Percentiles rank a stretch among this genome's conserved stretches.
Evolutionary conservation across 2,888 invertebrate genomes (phyloP).

Genomic region (Amblyteles armatorius): DNA sequence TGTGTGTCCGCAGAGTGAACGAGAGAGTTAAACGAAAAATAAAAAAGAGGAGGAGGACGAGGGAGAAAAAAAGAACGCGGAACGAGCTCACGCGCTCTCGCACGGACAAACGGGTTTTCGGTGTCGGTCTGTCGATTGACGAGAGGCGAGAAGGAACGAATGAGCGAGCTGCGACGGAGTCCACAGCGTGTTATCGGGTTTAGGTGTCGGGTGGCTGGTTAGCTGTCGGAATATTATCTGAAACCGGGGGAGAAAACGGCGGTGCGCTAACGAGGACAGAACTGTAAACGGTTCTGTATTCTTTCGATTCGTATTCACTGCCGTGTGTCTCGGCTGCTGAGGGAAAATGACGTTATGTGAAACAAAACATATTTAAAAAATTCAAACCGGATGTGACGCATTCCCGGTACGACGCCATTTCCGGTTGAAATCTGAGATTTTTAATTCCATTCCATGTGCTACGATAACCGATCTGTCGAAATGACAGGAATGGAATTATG

Average conservation of each 20-base stretch:
- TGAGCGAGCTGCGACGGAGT: slow-evolving; percentile 36
- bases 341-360: not conserved
- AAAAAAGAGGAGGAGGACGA: slow-evolving; percentile 16
- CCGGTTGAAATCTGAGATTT: not conserved
- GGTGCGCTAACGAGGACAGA: slow-evolving; percentile 62
- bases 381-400: not conserved
- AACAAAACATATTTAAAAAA: not conserved
- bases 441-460: not conserved
- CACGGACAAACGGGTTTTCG: slow-evolving; percentile 63
- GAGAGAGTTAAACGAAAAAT: slow-evolving; percentile 24
- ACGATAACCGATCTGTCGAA: too few relatives aligned
- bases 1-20: slow-evolving; percentile 36
- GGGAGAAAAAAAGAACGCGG: slow-evolving; percentile 17
- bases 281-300: slow-evolving; percentile 55
- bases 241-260: slow-evolving; percentile 50
- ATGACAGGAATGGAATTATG: too few relatives aligned
- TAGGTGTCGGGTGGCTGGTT: slow-evolving; percentile 67
- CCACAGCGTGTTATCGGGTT: slow-evolving; percentile 57
- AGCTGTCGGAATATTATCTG: slow-evolving; percentile 67
- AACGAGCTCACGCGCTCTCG: slow-evolving; percentile 38
- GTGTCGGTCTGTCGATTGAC: slow-evolving; percentile 66
- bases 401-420: not conserved
- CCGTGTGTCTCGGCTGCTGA: not conserved
- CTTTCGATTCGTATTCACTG: slow-evolving; percentile 28
- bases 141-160: slow-evolving; percentile 53